phyloP scores from a whole-genome alignment of 1,140 invertebrate species.

The Scaptomyza pallida region DNA sequence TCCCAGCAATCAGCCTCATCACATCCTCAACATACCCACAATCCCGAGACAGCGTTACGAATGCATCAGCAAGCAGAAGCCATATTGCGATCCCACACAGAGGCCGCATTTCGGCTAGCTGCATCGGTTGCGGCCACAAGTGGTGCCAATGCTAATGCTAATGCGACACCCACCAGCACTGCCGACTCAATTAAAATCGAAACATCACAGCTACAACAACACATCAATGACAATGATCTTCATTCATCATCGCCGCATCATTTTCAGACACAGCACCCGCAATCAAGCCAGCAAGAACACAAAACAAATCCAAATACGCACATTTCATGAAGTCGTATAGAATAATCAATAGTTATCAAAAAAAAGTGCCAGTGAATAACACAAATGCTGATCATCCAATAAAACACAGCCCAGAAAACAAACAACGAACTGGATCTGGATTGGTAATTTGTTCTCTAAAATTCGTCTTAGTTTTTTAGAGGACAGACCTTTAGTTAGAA shows the following conservation, averaged over 20 bases:
- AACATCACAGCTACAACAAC: conserved; percentile 84
- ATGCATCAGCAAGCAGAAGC: conserved; percentile 91
- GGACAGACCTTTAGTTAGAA: no score
- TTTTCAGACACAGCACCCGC: conserved; percentile 84
- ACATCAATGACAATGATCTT: conserved; percentile 86
- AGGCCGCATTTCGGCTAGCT: conserved; percentile 91
- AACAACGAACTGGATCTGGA: conserved; percentile 36
- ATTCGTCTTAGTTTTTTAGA: no score
- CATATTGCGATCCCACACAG: conserved; percentile 91
- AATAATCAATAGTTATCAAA: no score
- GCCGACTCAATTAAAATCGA: conserved; percentile 22
- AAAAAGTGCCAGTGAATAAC: no score
- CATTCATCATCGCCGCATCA: conserved; percentile 86
- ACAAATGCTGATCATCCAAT: no score
- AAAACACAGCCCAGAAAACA: not conserved
- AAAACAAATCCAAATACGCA: conserved; percentile 48
- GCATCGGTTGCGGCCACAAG: conserved; percentile 86
- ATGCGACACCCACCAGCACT: conserved; percentile 3
- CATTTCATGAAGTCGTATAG: conserved; percentile 87
- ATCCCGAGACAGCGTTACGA: conserved; percentile 88
- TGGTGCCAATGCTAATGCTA: conserved; percentile 24
- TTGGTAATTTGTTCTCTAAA: not conserved
- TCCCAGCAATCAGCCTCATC: conserved; percentile 50
- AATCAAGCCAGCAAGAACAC: conserved; percentile 80
- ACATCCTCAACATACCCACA: conserved; percentile 19